phyloP scores from a whole-genome alignment of 2,113 vertebrate genomes.

The Suncus etruscus region DNA sequence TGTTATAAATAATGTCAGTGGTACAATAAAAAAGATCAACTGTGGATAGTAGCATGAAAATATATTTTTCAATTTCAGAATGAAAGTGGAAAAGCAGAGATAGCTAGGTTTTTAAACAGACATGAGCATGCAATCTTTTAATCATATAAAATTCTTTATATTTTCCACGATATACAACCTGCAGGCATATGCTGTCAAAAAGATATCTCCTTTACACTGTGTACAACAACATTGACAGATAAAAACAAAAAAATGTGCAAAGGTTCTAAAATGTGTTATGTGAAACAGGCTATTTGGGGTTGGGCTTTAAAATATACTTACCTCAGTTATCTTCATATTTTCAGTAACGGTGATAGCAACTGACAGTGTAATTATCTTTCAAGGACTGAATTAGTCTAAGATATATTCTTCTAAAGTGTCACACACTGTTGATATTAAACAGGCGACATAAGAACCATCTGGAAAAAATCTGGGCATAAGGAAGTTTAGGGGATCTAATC shows the following conservation, averaged over 20 bases:
- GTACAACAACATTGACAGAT: slow-evolving; percentile 60
- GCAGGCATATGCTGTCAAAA: slow-evolving; percentile 79
- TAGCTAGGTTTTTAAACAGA: slow-evolving; percentile 56
- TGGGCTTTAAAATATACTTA: slow-evolving; percentile 71
- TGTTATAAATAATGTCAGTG: neutral
- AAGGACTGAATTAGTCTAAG: slow-evolving; percentile 67
- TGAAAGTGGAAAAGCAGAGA: slow-evolving; percentile 6
- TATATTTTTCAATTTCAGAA: slow-evolving; percentile 60
- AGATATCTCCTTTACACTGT: neutral
- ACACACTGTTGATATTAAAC: slow-evolving; percentile 69
- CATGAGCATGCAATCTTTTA: slow-evolving; percentile 47
- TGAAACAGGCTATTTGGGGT: slow-evolving; percentile 71
- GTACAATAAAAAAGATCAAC: neutral
- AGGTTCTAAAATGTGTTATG: slow-evolving; percentile 68
- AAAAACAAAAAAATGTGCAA: slow-evolving; percentile 69
- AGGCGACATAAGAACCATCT: slow-evolving; percentile 75
- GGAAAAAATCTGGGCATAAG: slow-evolving; percentile 74
- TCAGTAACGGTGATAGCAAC: slow-evolving; percentile 75
- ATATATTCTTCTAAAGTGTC: slow-evolving; percentile 68
- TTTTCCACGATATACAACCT: slow-evolving; percentile 71
- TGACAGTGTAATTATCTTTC: slow-evolving; percentile 83
- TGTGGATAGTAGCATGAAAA: slow-evolving; percentile 55
- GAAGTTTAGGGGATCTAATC: slow-evolving; percentile 70
- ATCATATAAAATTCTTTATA: slow-evolving; percentile 64
- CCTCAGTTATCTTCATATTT: slow-evolving; percentile 65